Percentiles rank a stretch among this genome's conserved stretches.
Conservation (phyloP, 2,888 invertebrate genomes). For the Prenolepis imparis region DNA sequence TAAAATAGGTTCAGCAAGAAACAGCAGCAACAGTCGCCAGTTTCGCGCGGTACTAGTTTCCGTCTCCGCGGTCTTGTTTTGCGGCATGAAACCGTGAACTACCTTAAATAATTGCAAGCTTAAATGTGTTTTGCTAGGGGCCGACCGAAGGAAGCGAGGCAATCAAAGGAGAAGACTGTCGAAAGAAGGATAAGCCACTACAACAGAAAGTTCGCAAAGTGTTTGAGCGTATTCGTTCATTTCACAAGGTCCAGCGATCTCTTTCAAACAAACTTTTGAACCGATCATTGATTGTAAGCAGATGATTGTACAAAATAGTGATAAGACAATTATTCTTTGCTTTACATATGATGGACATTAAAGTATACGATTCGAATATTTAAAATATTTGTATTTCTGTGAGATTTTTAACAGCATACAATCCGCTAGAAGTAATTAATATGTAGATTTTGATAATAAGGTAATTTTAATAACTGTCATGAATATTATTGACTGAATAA, state of each 20-base stretch:
- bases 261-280: slow-evolving; percentile 26
- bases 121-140: slow-evolving; percentile 74
- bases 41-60: slow-evolving; percentile 74
- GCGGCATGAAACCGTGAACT: slow-evolving; percentile 72
- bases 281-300: slow-evolving; percentile 28
- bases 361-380: not conserved
- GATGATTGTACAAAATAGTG: not conserved
- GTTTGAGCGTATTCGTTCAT: slow-evolving; percentile 53
- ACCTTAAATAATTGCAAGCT: slow-evolving; percentile 80
- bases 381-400: not conserved
- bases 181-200: slow-evolving; percentile 42
- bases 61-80: slow-evolving; percentile 75
- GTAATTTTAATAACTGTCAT: not conserved
- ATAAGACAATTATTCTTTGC: not conserved
- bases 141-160: slow-evolving; percentile 56
- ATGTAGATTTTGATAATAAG: slow-evolving; percentile 7
- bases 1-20: slow-evolving; percentile 68
- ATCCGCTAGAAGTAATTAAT: not conserved
- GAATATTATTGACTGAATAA: slow-evolving; percentile 14
- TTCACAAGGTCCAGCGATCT: slow-evolving; percentile 34
- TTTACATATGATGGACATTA: not conserved
- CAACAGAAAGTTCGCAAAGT: slow-evolving; percentile 61
- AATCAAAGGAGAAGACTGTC: slow-evolving; percentile 60
- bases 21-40: slow-evolving; percentile 75
- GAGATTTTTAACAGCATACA: not conserved